These are phyloP conservation scores for Oreochromis grahami DNA, from an alignment of 2,797 vertebrate species.

Conservation along the genomic window DNA sequence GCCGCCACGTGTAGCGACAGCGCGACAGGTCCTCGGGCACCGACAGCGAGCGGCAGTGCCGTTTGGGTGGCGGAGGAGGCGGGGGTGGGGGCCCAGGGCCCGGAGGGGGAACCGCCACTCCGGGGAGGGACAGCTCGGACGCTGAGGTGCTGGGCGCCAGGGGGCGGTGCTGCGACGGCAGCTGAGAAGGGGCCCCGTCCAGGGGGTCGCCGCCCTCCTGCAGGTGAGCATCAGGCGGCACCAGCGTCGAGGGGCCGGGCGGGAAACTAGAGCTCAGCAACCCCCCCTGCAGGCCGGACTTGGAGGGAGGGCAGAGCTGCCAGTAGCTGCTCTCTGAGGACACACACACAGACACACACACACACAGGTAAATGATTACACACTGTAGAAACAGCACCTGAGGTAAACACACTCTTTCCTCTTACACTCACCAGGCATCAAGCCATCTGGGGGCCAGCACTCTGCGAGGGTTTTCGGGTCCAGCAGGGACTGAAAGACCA, in stretches of 20 bases:
- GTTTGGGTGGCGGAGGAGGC: constrained; percentile 82
- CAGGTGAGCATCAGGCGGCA: constrained; percentile 70
- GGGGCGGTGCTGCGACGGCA: constrained; percentile 58
- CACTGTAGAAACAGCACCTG: not conserved
- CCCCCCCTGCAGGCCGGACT: constrained; percentile 81
- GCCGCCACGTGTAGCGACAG: constrained; percentile 89
- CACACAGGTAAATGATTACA: not conserved
- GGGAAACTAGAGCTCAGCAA: constrained; percentile 83
- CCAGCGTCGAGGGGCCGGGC: constrained; percentile 73
- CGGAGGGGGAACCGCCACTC: constrained; percentile 51
- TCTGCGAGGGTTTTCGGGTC: constrained; percentile 80
- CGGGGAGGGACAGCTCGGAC: constrained; percentile 81
- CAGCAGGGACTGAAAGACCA: constrained; percentile 79
- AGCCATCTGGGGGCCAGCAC: constrained; percentile 87
- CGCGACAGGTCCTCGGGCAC: constrained; percentile 90
- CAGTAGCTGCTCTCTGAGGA: constrained; percentile 85
- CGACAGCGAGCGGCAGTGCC: constrained; percentile 88
- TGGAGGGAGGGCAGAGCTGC: constrained; percentile 83
- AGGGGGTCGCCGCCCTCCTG: constrained; percentile 73
- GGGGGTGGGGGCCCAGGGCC: constrained; percentile 70
- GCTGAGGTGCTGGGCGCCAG: constrained; percentile 78
- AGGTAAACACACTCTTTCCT: not conserved
- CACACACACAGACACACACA: not conserved
- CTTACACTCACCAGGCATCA: constrained; percentile 84
- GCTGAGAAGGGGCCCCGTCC: constrained; percentile 60